Evolutionary conservation across 2,113 vertebrate species (phyloP).

Genomic region (Dascyllus trimaculatus): DNA sequence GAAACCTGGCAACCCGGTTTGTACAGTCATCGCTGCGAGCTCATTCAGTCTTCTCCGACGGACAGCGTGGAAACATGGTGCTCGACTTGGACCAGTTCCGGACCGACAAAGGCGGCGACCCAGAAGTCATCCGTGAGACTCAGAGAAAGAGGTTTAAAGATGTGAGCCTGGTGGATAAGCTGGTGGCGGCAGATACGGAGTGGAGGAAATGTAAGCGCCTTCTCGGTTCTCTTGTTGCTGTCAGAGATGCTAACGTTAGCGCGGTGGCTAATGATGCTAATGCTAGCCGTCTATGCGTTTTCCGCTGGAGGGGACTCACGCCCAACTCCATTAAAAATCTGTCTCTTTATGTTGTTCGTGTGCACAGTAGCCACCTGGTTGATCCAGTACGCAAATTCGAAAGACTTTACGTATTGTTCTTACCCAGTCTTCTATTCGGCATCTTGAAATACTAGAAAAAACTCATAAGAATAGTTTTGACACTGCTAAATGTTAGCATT

Average conservation of each 20-base stretch:
- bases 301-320: neutral
- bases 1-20: conserved; percentile 41
- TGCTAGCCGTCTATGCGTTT: conserved; percentile 4
- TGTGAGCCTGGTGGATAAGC: conserved; percentile 91
- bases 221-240: neutral
- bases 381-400: rapidly evolving
- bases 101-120: conserved; percentile 94
- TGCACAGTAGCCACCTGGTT: rapidly evolving
- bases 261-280: conserved; percentile 50
- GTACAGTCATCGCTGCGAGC: neutral
- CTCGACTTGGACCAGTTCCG: conserved; percentile 95
- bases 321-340: neutral
- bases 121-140: conserved; percentile 88
- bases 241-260: conserved; percentile 34
- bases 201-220: conserved; percentile 93
- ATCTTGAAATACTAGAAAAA: neutral
- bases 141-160: conserved; percentile 96
- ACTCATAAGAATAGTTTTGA: neutral
- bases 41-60: conserved; percentile 30
- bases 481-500: neutral
- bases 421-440: neutral
- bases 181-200: conserved; percentile 90
- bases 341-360: neutral
- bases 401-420: rapidly evolving
- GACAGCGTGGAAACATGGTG: conserved; percentile 87